These are phyloP conservation scores for Oreochromis spilurus DNA, from an alignment of 2,113 vertebrate species.

Conservation along the genomic window DNA sequence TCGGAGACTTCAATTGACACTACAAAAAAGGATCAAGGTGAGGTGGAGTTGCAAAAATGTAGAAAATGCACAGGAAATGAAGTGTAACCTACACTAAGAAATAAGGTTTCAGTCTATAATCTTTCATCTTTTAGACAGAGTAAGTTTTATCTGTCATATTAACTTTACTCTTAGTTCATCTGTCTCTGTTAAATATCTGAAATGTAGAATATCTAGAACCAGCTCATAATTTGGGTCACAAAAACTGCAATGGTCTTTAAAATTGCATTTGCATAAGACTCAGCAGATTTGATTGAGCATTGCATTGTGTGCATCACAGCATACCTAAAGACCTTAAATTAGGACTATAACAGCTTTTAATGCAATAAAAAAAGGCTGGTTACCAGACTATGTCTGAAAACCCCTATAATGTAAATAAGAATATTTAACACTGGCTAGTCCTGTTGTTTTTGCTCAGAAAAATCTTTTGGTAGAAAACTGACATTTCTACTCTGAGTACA, in stretches of 20 bases:
- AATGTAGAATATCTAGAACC: neutral
- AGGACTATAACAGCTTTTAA: neutral
- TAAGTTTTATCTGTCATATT: neutral
- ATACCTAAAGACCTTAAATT: neutral
- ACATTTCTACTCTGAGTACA: neutral
- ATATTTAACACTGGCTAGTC: neutral
- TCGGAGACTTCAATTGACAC: conserved; percentile 1
- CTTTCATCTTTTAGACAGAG: neutral
- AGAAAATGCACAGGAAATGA: neutral
- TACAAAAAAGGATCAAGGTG: conserved; percentile 48
- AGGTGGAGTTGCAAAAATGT: conserved; percentile 2
- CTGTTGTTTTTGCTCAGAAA: neutral
- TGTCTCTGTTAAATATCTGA: neutral
- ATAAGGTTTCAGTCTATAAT: neutral
- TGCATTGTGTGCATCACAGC: conserved; percentile 25
- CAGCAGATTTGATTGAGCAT: conserved; percentile 12
- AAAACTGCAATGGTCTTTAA: neutral
- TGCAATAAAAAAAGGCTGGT: neutral
- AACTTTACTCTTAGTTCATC: neutral
- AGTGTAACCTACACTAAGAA: neutral
- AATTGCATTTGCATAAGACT: neutral
- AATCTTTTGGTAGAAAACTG: neutral
- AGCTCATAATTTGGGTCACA: neutral
- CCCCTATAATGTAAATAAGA: neutral
- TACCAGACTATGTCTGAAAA: neutral